Percentiles rank a stretch among this genome's conserved stretches.
These are phyloP conservation scores for Galerucella calmariensis DNA, from an alignment of 2,888 invertebrate species.

Conservation along the genomic window DNA sequence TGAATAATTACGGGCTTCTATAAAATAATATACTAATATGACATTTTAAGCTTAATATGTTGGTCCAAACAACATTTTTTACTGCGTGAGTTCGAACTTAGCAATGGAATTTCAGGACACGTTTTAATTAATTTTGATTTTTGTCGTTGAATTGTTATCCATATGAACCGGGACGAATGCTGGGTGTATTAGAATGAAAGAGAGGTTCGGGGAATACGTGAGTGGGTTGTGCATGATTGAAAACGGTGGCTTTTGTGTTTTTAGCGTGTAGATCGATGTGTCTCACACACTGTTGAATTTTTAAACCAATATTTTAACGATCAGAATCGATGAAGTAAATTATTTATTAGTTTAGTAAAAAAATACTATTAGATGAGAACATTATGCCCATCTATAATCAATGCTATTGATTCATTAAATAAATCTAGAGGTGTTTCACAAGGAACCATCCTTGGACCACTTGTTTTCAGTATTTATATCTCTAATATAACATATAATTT, in stretches of 20 bases:
- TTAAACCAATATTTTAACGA: slow-evolving; percentile 5
- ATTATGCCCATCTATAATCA: too few relatives aligned
- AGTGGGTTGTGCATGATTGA: slow-evolving; percentile 58
- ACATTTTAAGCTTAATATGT: background rate
- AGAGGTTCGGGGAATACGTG: slow-evolving; percentile 28
- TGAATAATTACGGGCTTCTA: too few relatives aligned
- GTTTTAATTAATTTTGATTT: slow-evolving; percentile 64
- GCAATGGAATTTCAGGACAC: slow-evolving; percentile 60
- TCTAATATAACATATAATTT: too few relatives aligned
- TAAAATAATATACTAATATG: too few relatives aligned
- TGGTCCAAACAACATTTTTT: slow-evolving; percentile 39
- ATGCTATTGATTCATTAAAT: too few relatives aligned
- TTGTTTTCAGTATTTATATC: too few relatives aligned
- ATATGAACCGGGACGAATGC: slow-evolving; percentile 23
- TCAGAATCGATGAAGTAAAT: too few relatives aligned
- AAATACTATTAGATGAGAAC: too few relatives aligned
- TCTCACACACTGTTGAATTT: slow-evolving; percentile 37
- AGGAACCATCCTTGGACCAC: too few relatives aligned
- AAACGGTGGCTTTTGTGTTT: slow-evolving; percentile 59
- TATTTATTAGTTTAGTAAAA: too few relatives aligned
- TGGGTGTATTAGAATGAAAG: slow-evolving; percentile 8
- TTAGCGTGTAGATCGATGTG: slow-evolving; percentile 54
- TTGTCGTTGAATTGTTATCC: slow-evolving; percentile 52
- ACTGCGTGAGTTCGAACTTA: slow-evolving; percentile 52
- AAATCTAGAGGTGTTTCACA: too few relatives aligned